Evolutionary conservation across 2,797 vertebrate genomes (phyloP).

Genomic region (Myoxocephalus aenaeus): DNA sequence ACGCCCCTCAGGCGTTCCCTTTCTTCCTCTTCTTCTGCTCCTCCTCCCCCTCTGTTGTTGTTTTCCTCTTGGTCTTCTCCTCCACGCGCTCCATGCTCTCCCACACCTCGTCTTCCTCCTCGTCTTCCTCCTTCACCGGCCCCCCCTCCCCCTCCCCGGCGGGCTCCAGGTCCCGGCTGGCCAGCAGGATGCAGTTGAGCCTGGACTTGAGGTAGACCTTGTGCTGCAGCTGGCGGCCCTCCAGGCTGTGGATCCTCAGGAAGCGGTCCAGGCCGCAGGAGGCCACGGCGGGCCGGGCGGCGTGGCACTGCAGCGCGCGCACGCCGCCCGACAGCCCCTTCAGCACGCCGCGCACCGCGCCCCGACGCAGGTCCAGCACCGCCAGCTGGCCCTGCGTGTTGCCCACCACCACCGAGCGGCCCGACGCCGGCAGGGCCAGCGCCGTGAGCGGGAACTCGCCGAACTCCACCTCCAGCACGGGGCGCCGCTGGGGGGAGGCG

Average conservation of each 20-base stretch:
- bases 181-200: slow-evolving; percentile 88
- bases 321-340: slow-evolving; percentile 89
- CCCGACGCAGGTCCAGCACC: slow-evolving; percentile 89
- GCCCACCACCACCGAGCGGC: slow-evolving; percentile 85
- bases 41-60: slow-evolving; percentile 12
- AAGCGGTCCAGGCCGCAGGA: slow-evolving; percentile 93
- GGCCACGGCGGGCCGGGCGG: slow-evolving; percentile 87
- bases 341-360: slow-evolving; percentile 84
- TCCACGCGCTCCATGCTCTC: slow-evolving; percentile 79
- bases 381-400: slow-evolving; percentile 90
- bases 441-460: slow-evolving; percentile 90
- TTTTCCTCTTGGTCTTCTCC: slow-evolving; percentile 35
- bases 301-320: slow-evolving; percentile 87
- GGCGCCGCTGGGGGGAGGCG: slow-evolving; percentile 85
- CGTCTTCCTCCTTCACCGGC: slow-evolving; percentile 72
- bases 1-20: slow-evolving; percentile 48
- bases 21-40: slow-evolving; percentile 66
- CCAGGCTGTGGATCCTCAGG: slow-evolving; percentile 87
- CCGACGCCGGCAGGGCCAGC: slow-evolving; percentile 77
- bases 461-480: slow-evolving; percentile 86
- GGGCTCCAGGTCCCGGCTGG: slow-evolving; percentile 81
- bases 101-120: slow-evolving; percentile 85
- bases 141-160: slow-evolving; percentile 42
- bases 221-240: slow-evolving; percentile 83
- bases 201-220: slow-evolving; percentile 91